These are phyloP conservation scores for Plectus sambesii DNA, from an alignment of 1,140 invertebrate genomes.

Conservation along the genomic window DNA sequence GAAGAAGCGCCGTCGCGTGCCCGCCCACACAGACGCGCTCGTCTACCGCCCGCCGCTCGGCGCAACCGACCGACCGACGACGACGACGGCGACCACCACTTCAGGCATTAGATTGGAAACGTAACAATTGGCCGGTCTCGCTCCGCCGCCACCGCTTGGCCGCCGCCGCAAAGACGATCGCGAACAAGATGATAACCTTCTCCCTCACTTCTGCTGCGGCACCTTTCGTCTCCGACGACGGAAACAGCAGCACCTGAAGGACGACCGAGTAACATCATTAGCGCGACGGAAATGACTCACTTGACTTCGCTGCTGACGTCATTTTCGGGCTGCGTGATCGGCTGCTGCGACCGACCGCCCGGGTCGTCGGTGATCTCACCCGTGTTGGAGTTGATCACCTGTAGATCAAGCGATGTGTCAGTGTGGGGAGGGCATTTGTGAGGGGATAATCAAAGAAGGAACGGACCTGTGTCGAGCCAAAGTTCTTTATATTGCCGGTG, in stretches of 20 bases:
- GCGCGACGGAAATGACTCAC: conserved; percentile 21
- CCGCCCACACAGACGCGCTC: no score
- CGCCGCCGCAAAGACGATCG: no score
- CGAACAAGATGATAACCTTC: no score
- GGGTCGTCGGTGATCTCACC: conserved; percentile 34
- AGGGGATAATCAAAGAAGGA: conserved; percentile 2
- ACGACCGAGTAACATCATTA: background rate
- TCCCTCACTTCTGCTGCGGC: conserved; percentile 31
- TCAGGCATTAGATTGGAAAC: no score
- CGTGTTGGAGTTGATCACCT: conserved; percentile 43
- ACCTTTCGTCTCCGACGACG: conserved; percentile 36
- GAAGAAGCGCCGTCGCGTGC: no score
- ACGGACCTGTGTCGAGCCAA: conserved; percentile 37
- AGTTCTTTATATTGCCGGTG: conserved; percentile 23
- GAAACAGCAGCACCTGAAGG: conserved; percentile 39
- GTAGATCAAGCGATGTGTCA: background rate
- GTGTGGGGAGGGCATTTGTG: conserved; percentile 2
- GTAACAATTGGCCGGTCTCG: no score
- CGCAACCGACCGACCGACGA: no score
- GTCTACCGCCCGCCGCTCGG: no score
- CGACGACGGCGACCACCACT: no score
- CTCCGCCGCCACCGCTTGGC: no score
- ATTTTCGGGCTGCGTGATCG: no score
- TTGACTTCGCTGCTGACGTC: conserved; percentile 41
- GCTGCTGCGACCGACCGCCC: conserved; percentile 22